Evolutionary conservation across 1,140 invertebrate species (phyloP), one percentile per base, ranked within the genome.

Genomic region (Nixonia krombeini): DNA sequence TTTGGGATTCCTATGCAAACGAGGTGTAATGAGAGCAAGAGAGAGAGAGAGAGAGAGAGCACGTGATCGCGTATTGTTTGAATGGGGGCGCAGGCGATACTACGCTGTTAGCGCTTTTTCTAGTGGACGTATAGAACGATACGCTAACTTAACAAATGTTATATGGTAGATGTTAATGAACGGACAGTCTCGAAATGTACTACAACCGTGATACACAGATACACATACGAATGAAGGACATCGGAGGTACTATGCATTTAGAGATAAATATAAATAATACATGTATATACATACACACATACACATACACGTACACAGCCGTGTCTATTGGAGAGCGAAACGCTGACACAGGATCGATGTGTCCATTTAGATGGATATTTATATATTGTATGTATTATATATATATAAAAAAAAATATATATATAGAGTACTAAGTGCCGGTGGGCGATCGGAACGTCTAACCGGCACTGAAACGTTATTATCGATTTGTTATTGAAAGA

Each of bases 341-440:
- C 56, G 58, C 57, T 73, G 67, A 74, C 62, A 44, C 70, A 67
- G 70, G 70, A 74, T 71, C 69, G 65, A 77, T 70, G 62, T 72
- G 61, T 79, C 74, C 73, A 73, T 80, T 73, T 79, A 73, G 70
- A 76, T 73, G 75, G 71, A 78, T 77, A 72, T 77, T 76, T 78
- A 74, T 79, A 79, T 75, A 78, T 75, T 64, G 71, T 65, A 75
- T 70, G 70, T 66, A 70, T 66, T 66, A 62, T 68, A 58, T 66
- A 70, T 49, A 73, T 69, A 67, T 26, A 21, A 21, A 21, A 21
- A 6, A 3, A 21, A 3, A 37, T 37, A 66, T 56, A 59, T 57
- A 77, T 62, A 75, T 70, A 74, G 59, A 63, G 53, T 64, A 65
- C 45, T 65, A 62, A 71, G 68, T 66, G 51, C 62, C 55, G 68